Conservation (phyloP, 2,888 invertebrate genomes). For the Parnassius orleans region DNA sequence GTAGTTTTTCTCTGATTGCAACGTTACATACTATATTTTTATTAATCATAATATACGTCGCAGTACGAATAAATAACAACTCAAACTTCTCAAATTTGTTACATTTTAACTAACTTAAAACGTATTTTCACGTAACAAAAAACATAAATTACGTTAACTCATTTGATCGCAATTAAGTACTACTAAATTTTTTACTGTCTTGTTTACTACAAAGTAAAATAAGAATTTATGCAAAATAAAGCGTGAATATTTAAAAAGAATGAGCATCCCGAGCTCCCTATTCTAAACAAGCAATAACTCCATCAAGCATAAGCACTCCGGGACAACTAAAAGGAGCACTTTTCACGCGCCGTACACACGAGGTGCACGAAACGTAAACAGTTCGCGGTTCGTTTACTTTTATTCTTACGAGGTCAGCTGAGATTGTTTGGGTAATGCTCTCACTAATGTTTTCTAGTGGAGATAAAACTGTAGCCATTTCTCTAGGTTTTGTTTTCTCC, state of each 20-base stretch:
- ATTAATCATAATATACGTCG: too few species aligned
- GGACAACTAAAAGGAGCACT: slow-evolving; percentile 34
- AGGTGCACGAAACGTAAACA: slow-evolving; percentile 54
- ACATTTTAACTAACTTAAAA: too few species aligned
- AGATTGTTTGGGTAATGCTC: slow-evolving; percentile 26
- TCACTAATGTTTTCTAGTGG: slow-evolving; percentile 23
- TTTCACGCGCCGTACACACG: slow-evolving; percentile 40
- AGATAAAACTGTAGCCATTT: slow-evolving; percentile 17
- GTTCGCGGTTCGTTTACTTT: slow-evolving; percentile 49
- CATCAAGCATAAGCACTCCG: slow-evolving; percentile 42
- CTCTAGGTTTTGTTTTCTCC: slow-evolving; percentile 1
- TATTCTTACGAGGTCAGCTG: slow-evolving; percentile 19
- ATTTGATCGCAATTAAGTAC: too few species aligned
- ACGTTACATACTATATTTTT: too few species aligned
- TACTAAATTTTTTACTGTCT: neutral
- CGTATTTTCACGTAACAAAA: too few species aligned
- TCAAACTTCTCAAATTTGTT: too few species aligned
- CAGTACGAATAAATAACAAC: too few species aligned
- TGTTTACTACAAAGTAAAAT: neutral
- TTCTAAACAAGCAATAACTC: slow-evolving; percentile 44
- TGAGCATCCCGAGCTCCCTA: neutral
- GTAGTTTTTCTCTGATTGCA: too few species aligned
- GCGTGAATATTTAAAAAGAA: neutral
- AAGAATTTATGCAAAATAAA: slow-evolving; percentile 9
- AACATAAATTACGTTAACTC: too few species aligned